phyloP scores from a whole-genome alignment of 2,113 vertebrate species.

The Bos indicus region DNA sequence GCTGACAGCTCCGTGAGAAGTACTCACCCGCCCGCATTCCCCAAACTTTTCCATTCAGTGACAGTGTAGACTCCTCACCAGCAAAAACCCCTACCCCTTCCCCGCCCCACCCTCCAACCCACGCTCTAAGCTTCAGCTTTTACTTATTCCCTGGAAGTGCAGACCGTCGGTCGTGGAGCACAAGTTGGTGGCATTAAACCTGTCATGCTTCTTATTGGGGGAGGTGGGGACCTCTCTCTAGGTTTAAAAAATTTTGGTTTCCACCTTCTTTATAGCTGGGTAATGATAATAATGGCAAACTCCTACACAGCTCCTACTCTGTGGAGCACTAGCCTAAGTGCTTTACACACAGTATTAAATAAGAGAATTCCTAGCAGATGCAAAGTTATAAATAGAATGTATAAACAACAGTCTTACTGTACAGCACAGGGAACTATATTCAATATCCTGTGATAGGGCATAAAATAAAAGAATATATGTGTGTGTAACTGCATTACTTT shows the following conservation, averaged over 20 bases:
- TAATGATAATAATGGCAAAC: neutral
- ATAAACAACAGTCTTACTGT: neutral
- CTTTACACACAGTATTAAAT: neutral
- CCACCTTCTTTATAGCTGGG: neutral
- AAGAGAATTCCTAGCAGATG: neutral
- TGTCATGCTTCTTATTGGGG: neutral
- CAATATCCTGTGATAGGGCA: neutral
- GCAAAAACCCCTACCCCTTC: neutral
- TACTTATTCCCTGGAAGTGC: neutral
- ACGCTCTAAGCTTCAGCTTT: too few species aligned
- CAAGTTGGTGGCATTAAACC: neutral
- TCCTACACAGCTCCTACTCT: neutral
- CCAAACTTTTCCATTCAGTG: neutral
- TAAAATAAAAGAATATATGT: neutral
- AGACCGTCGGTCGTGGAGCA: too few species aligned
- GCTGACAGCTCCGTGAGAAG: neutral
- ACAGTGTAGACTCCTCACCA: neutral
- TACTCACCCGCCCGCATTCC: accelerated
- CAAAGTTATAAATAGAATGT: neutral
- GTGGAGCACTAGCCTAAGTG: too few species aligned
- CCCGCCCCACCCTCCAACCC: neutral
- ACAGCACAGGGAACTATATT: neutral
- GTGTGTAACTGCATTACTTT: neutral
- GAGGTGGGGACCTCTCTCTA: neutral
- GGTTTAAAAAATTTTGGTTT: neutral